These are phyloP conservation scores for Ruditapes philippinarum DNA, from an alignment of 1,140 invertebrate species.

Conservation along the genomic window DNA sequence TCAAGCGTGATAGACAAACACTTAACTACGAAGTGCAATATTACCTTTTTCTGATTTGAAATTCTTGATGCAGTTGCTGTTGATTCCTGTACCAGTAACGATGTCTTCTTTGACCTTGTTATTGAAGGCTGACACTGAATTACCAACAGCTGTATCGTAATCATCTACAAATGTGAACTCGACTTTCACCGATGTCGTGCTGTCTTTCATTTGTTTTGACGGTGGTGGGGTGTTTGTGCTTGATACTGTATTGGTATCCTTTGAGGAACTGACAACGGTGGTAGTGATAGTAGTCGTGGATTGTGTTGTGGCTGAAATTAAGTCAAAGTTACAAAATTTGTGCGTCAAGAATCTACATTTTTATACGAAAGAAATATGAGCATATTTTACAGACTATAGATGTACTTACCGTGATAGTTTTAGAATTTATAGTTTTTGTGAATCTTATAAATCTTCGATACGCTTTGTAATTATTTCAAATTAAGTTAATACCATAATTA, in stretches of 20 bases:
- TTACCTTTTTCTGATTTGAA: background rate
- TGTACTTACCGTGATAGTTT: too few relatives aligned
- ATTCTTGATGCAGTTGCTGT: background rate
- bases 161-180: background rate
- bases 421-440: too few relatives aligned
- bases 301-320: too few relatives aligned
- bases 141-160: background rate
- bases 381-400: too few relatives aligned
- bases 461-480: too few relatives aligned
- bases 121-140: background rate
- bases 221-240: background rate
- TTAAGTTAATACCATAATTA: too few relatives aligned
- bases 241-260: background rate
- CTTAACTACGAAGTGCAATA: too few relatives aligned
- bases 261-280: background rate
- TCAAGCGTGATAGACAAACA: too few relatives aligned
- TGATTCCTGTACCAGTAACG: background rate
- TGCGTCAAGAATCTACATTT: too few relatives aligned
- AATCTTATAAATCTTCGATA: too few relatives aligned
- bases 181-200: background rate
- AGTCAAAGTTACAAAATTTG: too few relatives aligned
- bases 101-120: conserved; percentile 12
- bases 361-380: too few relatives aligned
- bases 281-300: background rate
- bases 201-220: background rate